These are phyloP conservation scores for Aporophyla lueneburgensis DNA, from an alignment of 2,888 invertebrate genomes.

Conservation along the genomic window DNA sequence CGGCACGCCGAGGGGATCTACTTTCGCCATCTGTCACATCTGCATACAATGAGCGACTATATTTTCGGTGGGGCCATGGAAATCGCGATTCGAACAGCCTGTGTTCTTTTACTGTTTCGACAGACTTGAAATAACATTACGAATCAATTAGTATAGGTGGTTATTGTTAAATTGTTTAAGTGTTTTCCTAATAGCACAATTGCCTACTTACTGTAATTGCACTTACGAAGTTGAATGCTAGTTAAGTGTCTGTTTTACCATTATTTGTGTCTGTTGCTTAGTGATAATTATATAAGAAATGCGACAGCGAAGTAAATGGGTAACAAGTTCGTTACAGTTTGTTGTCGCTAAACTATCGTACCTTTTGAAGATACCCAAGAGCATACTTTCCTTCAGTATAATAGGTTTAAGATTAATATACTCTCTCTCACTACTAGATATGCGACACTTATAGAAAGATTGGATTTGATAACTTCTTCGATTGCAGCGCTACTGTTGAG, in stretches of 20 bases:
- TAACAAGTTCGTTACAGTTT: neutral
- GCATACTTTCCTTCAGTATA: too few species aligned
- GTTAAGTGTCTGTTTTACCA: conserved; percentile 23
- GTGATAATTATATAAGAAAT: neutral
- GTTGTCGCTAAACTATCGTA: neutral
- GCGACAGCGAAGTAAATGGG: neutral
- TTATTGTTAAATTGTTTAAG: conserved; percentile 51
- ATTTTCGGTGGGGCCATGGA: conserved; percentile 68
- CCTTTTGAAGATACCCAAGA: neutral
- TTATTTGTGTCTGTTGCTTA: conserved; percentile 31
- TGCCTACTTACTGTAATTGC: conserved; percentile 46
- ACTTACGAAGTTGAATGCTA: conserved; percentile 15
- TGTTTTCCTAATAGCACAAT: conserved; percentile 51
- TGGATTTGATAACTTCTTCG: neutral
- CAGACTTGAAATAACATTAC: conserved; percentile 34
- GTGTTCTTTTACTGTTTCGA: conserved; percentile 22
- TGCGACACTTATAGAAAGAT: neutral
- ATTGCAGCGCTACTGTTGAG: neutral
- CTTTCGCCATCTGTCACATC: conserved; percentile 88
- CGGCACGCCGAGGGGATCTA: conserved; percentile 74
- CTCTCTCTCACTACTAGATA: too few species aligned
- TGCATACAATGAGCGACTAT: conserved; percentile 84
- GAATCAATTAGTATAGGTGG: conserved; percentile 54
- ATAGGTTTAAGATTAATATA: neutral
- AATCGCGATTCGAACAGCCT: conserved; percentile 52